Conservation (phyloP, 2,113 vertebrate genomes). For the Ceyx cyanopectus region DNA sequence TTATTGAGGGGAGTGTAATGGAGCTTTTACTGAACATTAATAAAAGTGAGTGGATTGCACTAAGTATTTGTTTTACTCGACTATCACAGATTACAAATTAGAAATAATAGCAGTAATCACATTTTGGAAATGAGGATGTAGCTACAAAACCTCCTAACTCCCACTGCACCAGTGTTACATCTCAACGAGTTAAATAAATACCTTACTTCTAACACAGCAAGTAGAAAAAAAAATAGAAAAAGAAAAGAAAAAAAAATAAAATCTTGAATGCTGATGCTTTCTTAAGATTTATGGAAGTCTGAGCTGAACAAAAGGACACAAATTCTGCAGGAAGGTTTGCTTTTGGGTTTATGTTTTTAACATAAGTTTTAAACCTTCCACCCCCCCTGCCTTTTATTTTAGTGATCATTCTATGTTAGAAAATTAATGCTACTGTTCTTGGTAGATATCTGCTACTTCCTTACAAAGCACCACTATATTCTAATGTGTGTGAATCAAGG, state of each 20-base stretch:
- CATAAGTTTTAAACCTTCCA: not conserved
- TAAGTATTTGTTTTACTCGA: not conserved
- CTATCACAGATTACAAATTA: constrained; percentile 21
- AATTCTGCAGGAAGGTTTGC: not conserved
- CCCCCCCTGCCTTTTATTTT: not conserved
- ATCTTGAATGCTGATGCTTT: not conserved
- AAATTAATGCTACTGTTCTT: not conserved
- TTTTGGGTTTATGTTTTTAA: not conserved
- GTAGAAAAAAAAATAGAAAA: not conserved
- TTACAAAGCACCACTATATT: not conserved
- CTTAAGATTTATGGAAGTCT: not conserved
- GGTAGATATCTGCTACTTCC: not conserved
- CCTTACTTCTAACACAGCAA: not conserved
- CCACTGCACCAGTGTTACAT: not conserved
- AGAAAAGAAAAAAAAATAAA: not conserved
- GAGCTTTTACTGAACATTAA: constrained; percentile 18
- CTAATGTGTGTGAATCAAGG: not conserved
- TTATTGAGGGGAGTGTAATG: not conserved
- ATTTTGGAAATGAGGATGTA: constrained; percentile 27
- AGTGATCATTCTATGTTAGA: not conserved
- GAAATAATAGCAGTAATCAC: constrained; percentile 45
- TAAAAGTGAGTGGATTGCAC: not conserved
- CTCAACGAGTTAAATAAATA: not conserved
- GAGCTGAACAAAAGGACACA: not conserved
- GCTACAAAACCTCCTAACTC: constrained; percentile 13